These are phyloP conservation scores for Conomelus anceps DNA, from an alignment of 2,888 invertebrate species.

Conservation along the genomic window DNA sequence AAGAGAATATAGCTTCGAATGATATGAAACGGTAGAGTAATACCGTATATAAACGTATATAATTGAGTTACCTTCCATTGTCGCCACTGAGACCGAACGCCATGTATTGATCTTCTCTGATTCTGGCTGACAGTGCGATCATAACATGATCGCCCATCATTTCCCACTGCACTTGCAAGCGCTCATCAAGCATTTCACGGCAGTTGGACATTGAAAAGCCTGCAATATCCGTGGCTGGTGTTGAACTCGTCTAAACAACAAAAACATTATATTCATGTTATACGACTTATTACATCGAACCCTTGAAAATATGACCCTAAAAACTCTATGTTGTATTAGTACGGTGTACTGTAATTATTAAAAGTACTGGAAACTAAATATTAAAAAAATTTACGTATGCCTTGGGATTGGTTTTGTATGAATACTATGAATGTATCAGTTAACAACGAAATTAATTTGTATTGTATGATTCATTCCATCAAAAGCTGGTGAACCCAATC, in stretches of 20 bases:
- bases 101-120: conserved; percentile 78
- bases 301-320: no score
- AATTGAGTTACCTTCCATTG: conserved; percentile 52
- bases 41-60: background rate
- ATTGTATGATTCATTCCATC: no score
- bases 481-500: no score
- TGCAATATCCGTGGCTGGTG: conserved; percentile 54
- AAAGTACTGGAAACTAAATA: no score
- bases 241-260: conserved; percentile 66
- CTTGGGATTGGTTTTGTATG: no score
- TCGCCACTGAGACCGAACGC: conserved; percentile 80
- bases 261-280: background rate
- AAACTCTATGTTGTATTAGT: no score
- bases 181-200: conserved; percentile 72
- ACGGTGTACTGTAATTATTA: no score
- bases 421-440: no score
- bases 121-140: conserved; percentile 69
- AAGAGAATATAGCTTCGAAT: background rate
- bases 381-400: no score
- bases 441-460: no score
- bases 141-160: conserved; percentile 62
- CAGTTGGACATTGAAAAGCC: conserved; percentile 61
- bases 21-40: background rate
- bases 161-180: conserved; percentile 83
- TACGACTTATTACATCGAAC: no score